Percentiles rank a stretch among this genome's conserved stretches.
These are phyloP conservation scores for Labrus mixtus DNA, from an alignment of 2,113 vertebrate genomes.

Conservation along the genomic window DNA sequence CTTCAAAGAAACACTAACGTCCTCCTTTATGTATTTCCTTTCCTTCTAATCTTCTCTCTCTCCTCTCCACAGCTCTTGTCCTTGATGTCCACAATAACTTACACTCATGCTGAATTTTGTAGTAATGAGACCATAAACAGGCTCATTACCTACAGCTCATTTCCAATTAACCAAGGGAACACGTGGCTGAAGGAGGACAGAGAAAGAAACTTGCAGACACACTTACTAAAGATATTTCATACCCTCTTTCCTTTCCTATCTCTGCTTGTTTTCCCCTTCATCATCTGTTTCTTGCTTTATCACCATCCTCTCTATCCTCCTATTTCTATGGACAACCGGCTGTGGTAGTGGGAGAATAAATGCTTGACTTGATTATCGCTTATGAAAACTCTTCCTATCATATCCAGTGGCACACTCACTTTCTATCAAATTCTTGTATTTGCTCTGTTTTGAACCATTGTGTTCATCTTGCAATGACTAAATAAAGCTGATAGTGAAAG, in stretches of 20 bases:
- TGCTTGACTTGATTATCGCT: slow-evolving; percentile 51
- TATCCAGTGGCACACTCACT: background rate
- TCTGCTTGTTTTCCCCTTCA: slow-evolving; percentile 22
- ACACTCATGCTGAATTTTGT: slow-evolving; percentile 41
- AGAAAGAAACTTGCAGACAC: slow-evolving; percentile 22
- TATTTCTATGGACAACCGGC: slow-evolving; percentile 63
- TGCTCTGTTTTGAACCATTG: slow-evolving; percentile 14
- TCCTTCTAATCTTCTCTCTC: background rate
- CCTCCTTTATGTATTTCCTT: background rate
- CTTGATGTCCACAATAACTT: slow-evolving; percentile 36
- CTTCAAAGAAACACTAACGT: background rate
- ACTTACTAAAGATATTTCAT: slow-evolving; percentile 18
- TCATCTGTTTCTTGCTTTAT: slow-evolving; percentile 49
- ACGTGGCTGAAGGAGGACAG: slow-evolving; percentile 27
- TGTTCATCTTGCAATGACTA: background rate
- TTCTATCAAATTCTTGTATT: background rate
- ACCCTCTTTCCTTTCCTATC: slow-evolving; percentile 5
- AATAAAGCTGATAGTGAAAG: background rate
- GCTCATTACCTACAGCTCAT: slow-evolving; percentile 62
- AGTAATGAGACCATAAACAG: slow-evolving; percentile 65
- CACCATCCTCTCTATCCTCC: slow-evolving; percentile 36
- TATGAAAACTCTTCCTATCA: slow-evolving; percentile 44
- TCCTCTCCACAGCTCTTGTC: slow-evolving; percentile 22
- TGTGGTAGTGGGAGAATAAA: slow-evolving; percentile 33
- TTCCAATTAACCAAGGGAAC: slow-evolving; percentile 57